Evolutionary conservation across 1,140 invertebrate species (phyloP).

Genomic region (Drosophila chauvacae): DNA sequence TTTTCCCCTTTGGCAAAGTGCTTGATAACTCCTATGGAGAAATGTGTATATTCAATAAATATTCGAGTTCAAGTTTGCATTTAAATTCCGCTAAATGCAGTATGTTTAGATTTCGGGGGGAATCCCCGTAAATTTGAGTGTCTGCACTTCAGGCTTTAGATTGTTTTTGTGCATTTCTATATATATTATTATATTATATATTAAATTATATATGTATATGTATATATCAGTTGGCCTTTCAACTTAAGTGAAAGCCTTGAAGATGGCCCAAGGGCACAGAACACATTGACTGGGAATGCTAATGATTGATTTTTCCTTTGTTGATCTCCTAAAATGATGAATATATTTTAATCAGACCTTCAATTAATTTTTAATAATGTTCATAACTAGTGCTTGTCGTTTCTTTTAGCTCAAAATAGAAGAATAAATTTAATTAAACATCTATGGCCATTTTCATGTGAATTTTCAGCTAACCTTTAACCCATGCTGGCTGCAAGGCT

Average conservation of each 20-base stretch:
- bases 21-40: conserved; percentile 17
- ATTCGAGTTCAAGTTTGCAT: conserved; percentile 23
- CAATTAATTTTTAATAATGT: not conserved
- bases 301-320: not conserved
- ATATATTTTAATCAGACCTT: not conserved
- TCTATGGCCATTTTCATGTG: not conserved
- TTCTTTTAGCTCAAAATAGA: not conserved
- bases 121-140: not conserved
- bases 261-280: conserved; percentile 1
- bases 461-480: conserved; percentile 10
- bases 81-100: conserved; percentile 14
- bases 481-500: conserved; percentile 8
- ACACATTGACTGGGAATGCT: not conserved
- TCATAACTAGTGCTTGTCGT: not conserved
- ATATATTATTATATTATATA: not conserved
- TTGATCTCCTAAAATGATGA: not conserved
- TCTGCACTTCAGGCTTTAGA: not conserved
- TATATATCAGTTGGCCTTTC: not conserved
- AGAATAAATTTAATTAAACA: not conserved
- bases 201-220: not conserved
- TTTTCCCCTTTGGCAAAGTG: conserved; percentile 12
- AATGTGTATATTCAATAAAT: conserved; percentile 38
- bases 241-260: conserved; percentile 1
- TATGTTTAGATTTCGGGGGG: not conserved
- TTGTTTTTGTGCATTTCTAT: not conserved